Evolutionary conservation across 2,888 invertebrate genomes (phyloP).

Genomic region (Caradrina clavipalpis): DNA sequence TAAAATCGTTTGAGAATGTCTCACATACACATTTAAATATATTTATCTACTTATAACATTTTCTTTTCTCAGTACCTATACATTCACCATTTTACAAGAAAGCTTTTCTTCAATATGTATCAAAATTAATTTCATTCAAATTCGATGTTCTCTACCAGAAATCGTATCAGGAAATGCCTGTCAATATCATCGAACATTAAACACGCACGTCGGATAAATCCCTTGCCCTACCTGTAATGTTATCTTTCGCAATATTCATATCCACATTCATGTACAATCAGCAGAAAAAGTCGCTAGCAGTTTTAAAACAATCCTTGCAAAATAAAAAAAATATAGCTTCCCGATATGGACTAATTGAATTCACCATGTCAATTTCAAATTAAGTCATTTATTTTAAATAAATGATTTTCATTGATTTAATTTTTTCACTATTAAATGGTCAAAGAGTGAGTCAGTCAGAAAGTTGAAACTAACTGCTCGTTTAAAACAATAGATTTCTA

Average conservation of each 20-base stretch:
- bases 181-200: slow-evolving; percentile 42
- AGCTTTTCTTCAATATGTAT: background rate
- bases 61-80: no score
- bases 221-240: slow-evolving; percentile 47
- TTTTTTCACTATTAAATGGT: no score
- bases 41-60: background rate
- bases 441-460: no score
- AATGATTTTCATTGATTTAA: no score
- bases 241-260: slow-evolving; percentile 57
- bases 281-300: background rate
- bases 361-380: no score
- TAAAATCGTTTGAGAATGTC: background rate
- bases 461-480: no score
- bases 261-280: slow-evolving; percentile 33
- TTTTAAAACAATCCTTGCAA: background rate
- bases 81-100: background rate
- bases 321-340: background rate
- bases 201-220: slow-evolving; percentile 41
- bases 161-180: slow-evolving; percentile 18
- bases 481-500: no score
- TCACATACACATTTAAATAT: background rate
- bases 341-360: background rate
- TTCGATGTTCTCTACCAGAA: slow-evolving; percentile 6
- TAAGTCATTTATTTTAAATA: no score
- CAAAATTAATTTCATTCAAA: slow-evolving; percentile 15